phyloP scores from a whole-genome alignment of 92 coral and sea anemone species.

The Actinostola sp. region DNA sequence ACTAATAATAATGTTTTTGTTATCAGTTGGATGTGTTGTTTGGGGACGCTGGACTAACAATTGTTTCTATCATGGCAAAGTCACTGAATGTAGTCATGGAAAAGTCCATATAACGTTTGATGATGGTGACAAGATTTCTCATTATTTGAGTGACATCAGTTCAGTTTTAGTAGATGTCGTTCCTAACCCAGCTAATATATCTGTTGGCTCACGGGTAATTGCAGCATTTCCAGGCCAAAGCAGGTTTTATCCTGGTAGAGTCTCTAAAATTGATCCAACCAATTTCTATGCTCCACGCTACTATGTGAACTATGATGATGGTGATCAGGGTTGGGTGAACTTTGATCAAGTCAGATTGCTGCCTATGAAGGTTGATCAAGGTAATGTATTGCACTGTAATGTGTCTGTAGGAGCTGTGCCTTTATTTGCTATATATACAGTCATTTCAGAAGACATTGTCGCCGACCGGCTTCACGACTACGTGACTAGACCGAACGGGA shows the following conservation, averaged over 20 bases:
- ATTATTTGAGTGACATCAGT: conserved; percentile 44
- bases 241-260: conserved; percentile 52
- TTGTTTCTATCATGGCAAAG: conserved; percentile 60
- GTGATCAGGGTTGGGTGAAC: conserved; percentile 64
- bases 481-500: no score
- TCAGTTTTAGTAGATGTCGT: conserved; percentile 50
- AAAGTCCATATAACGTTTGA: conserved; percentile 63
- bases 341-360: conserved; percentile 52
- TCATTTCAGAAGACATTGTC: no score
- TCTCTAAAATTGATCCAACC: conserved; percentile 45
- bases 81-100: conserved; percentile 30
- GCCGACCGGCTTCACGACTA: no score
- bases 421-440: no score
- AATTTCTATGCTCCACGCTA: conserved; percentile 52
- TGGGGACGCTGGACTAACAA: conserved; percentile 65
- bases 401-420: no score
- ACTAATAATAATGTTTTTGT: neutral
- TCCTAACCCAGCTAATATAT: conserved; percentile 52
- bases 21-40: conserved; percentile 30
- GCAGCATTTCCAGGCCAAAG: conserved; percentile 43
- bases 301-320: conserved; percentile 61
- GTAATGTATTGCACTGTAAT: no score
- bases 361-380: conserved; percentile 51
- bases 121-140: conserved; percentile 67
- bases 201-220: conserved; percentile 59